Evolutionary conservation across 2,797 vertebrate species (phyloP), one percentile per base, ranked within the genome.

Genomic region (Phataginus tricuspis): DNA sequence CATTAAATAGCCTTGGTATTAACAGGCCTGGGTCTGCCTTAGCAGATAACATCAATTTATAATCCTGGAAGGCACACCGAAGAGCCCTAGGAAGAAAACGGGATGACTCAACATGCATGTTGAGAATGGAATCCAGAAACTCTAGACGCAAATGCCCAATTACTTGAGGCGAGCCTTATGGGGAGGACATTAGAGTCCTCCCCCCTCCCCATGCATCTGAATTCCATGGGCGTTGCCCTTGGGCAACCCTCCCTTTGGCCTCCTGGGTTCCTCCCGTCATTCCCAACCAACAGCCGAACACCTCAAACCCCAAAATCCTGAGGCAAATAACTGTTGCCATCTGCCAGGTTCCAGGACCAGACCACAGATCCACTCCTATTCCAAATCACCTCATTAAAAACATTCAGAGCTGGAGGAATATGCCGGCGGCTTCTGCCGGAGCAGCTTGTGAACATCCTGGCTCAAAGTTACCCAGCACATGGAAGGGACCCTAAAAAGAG

Each of bases 91-190:
- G 92, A 94, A 95, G 85, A 87, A 94, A 89, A 83, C 1, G 9
- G 57, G 51, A 69, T 97, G 95, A 77, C 72, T 97, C 95, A 86
- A 77, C 37, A 66, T 31, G 45, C 23, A 23, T 34, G 59, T 53
- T 75, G 39, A 93, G 77, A 94, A 88, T 79, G 92, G 95, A 94
- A 93, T 96, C 86, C 75, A 88, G 82, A 71, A 93, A 90, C 61
- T 29, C 63, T 34, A 69, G 84, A 55, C 7, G 55, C 83, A 61
- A 64, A 39, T 49, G 74, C 34, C 68, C 74, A 57, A 21, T 34
- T 91, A 18, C 55, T 72, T 80, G 55, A 31, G 37, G 14, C 14
- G 71, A 80, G 27, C 45, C 53, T 79, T 88, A 21, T 92, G 61
- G 45, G 84, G 51, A 90, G 39, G 66, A n/a, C 42, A 1, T 7